Evolutionary conservation across 1,140 invertebrate genomes (phyloP), one percentile per base, ranked within the genome.

Genomic region (Penaeus chinensis): DNA sequence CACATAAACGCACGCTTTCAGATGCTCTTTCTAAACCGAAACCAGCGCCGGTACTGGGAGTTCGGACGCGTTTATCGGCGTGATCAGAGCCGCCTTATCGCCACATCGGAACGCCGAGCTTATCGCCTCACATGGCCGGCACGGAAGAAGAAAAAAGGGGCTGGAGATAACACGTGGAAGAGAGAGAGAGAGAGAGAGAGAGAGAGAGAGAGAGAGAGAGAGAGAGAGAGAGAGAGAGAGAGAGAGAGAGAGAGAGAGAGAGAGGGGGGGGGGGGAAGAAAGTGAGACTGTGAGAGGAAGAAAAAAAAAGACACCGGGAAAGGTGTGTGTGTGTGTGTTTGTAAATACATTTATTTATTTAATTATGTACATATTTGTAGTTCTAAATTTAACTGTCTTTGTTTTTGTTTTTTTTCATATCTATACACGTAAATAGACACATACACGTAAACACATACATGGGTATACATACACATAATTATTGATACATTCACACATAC

Each of bases 71-170:
- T 24, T 62, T 77, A 77, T 84, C 82, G 82, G 16, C 54, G 82
- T 74, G 82, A 84, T 84, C 82, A 71, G 82, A 84, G 82, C 82
- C 82, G 61, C 69, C 47, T 42, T 84, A 84, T 84, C 82, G 82
- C 66, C 82, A 74, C 82, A 84, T 84, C 82, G 82, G 82, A 84
- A 84, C 82, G 82, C 47, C 65, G 82, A 84, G 82, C 82, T 84
- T 84, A 84, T 84, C 82, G 69, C 82, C 82, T 76, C 69, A 76
- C 71, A 77, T 77, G 83, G 83, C 71, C 54, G 71, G 54, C 27
- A 77, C 69, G 83, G 83, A 84, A 84, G 83, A 77, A 84, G 82
- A 84, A 84, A 74, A 84, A 62, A 60, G 81, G 81, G 63, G 60
- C 32, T 37, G 63, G 81, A 66, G 81, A 82, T 47, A 69, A 66